These are phyloP conservation scores for Pampusana beccarii DNA, from an alignment of 2,113 vertebrate species.

Conservation along the genomic window DNA sequence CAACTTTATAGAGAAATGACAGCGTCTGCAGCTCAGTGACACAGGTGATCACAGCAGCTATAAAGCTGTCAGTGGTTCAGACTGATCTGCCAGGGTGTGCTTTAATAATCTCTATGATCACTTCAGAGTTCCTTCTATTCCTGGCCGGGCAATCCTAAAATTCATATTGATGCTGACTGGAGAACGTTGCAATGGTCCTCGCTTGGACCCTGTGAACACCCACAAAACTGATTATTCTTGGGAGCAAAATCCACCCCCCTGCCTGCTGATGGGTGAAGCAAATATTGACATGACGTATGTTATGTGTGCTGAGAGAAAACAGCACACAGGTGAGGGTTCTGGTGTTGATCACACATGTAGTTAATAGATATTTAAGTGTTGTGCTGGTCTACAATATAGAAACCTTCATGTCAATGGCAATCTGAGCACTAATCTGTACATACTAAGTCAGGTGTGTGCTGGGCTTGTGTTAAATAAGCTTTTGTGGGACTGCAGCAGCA, in stretches of 20 bases:
- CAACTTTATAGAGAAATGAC: background rate
- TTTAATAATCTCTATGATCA: background rate
- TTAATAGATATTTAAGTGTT: background rate
- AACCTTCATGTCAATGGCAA: background rate
- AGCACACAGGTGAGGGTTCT: background rate
- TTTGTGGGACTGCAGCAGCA: background rate
- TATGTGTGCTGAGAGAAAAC: background rate
- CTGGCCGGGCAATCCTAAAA: background rate
- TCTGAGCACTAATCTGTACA: background rate
- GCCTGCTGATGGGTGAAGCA: background rate
- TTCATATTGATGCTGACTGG: background rate
- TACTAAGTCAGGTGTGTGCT: background rate
- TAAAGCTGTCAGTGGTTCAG: conserved; percentile 12
- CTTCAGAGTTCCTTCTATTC: background rate
- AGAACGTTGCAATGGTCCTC: background rate
- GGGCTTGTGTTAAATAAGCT: background rate
- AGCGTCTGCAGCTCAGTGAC: background rate
- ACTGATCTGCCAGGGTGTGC: background rate
- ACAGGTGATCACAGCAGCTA: background rate
- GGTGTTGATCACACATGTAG: background rate
- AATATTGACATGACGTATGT: background rate
- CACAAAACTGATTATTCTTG: background rate
- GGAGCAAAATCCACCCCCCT: background rate
- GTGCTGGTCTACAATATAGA: background rate
- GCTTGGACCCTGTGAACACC: background rate